Conservation (phyloP, 2,113 vertebrate species). For the Sander lucioperca region DNA sequence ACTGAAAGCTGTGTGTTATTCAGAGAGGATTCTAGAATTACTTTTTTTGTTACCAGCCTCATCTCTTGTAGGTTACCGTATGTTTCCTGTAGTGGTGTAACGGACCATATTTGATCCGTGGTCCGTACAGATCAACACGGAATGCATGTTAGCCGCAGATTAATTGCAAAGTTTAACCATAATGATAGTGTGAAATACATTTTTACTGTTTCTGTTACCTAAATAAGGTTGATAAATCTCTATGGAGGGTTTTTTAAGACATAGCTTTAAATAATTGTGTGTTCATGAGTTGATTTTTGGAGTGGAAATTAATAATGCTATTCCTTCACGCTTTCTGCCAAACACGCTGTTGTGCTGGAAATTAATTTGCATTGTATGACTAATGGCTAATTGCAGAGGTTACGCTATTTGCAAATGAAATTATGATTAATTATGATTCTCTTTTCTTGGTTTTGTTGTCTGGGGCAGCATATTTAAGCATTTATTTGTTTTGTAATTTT, state of each 20-base stretch:
- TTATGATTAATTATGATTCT: slow-evolving; percentile 12
- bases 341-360: slow-evolving; percentile 9
- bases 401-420: slow-evolving; percentile 36
- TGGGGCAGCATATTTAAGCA: not conserved
- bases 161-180: too few relatives aligned
- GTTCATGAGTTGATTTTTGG: slow-evolving; percentile 20
- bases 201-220: too few relatives aligned
- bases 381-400: slow-evolving; percentile 41
- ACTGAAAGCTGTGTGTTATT: slow-evolving; percentile 5
- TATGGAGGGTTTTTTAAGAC: not conserved
- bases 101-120: too few relatives aligned
- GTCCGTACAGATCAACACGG: too few relatives aligned
- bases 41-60: not conserved
- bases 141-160: too few relatives aligned
- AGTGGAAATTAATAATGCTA: slow-evolving; percentile 21
- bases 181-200: too few relatives aligned
- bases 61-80: slow-evolving; percentile 1
- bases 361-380: slow-evolving; percentile 46
- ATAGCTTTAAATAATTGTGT: slow-evolving; percentile 19
- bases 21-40: not conserved
- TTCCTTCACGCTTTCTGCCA: slow-evolving; percentile 26
- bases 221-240: too few relatives aligned
- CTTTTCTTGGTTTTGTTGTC: not conserved
- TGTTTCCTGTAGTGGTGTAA: not conserved
- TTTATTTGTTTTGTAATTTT: not conserved